Evolutionary conservation across 2,797 vertebrate species (phyloP).

Genomic region (Intellagama lesueurii): DNA sequence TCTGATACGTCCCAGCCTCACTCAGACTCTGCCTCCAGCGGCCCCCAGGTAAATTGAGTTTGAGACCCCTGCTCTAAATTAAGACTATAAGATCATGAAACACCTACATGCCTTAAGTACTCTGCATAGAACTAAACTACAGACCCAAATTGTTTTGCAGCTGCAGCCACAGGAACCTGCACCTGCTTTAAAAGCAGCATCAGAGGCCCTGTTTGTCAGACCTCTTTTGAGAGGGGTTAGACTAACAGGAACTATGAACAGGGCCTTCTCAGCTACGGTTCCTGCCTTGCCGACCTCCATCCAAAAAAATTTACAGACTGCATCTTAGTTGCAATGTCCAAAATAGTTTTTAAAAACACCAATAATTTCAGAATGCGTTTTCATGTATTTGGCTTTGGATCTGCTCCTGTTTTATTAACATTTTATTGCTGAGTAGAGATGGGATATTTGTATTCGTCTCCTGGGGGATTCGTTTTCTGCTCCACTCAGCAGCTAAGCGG

Average conservation of each 20-base stretch:
- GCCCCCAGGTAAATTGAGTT: too few relatives aligned
- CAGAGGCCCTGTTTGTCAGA: background rate
- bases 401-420: background rate
- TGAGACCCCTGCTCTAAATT: too few relatives aligned
- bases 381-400: background rate
- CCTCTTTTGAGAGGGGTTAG: background rate
- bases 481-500: too few relatives aligned
- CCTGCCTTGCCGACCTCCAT: background rate
- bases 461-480: too few relatives aligned
- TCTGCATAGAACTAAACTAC: background rate
- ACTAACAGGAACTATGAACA: background rate
- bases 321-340: background rate
- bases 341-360: background rate
- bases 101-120: background rate
- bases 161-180: background rate
- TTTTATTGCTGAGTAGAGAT: too few relatives aligned
- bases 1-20: too few relatives aligned
- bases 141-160: background rate
- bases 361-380: background rate
- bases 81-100: background rate
- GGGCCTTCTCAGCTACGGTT: background rate
- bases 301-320: background rate
- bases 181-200: background rate
- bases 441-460: too few relatives aligned
- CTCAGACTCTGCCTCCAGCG: too few relatives aligned